Conservation (phyloP, 2,888 invertebrate genomes). For the Chloromyia formosa region DNA sequence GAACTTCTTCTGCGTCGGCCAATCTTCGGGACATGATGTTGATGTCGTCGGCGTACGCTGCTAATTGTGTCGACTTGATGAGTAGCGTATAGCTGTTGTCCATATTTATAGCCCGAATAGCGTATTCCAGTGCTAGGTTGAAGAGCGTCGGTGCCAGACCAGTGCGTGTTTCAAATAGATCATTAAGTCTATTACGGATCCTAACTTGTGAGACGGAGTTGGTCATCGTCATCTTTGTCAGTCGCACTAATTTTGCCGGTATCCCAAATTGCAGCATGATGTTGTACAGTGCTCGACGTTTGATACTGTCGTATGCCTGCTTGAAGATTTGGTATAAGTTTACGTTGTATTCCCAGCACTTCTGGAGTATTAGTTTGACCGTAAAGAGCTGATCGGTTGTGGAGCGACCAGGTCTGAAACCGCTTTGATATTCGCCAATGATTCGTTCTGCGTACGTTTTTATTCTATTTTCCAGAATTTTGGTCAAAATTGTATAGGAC, state of each 20-base stretch:
- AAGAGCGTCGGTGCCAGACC: neutral
- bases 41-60: neutral
- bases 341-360: too few relatives aligned
- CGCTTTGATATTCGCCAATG: too few relatives aligned
- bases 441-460: too few relatives aligned
- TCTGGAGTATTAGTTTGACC: too few relatives aligned
- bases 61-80: neutral
- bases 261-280: neutral
- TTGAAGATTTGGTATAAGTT: too few relatives aligned
- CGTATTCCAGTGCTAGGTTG: neutral
- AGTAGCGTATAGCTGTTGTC: neutral
- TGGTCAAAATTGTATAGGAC: too few relatives aligned
- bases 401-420: too few relatives aligned
- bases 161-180: neutral
- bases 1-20: neutral
- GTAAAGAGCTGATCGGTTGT: too few relatives aligned
- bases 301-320: neutral
- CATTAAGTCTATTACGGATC: neutral
- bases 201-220: neutral
- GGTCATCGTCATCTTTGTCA: neutral
- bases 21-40: neutral
- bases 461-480: too few relatives aligned
- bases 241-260: neutral
- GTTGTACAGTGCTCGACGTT: neutral
- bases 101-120: neutral